Evolutionary conservation across 2,888 invertebrate genomes (phyloP).

Genomic region (Eupithecia subumbrata): DNA sequence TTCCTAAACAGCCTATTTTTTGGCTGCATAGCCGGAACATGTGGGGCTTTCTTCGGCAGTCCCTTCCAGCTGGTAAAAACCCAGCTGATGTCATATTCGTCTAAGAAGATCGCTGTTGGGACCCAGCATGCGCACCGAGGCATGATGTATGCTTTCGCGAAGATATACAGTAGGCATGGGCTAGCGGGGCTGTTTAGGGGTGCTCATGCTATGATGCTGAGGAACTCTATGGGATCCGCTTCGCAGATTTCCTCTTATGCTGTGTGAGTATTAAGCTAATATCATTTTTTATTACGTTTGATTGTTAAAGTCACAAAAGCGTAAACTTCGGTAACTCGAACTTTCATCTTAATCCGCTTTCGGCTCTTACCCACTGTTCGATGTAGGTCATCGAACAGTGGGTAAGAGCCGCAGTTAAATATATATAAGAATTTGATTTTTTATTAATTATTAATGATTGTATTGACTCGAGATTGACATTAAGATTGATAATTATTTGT

Average conservation of each 20-base stretch:
- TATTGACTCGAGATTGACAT: too few species aligned
- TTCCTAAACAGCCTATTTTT: conserved; percentile 87
- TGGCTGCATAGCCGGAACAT: conserved; percentile 90
- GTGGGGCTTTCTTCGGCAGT: conserved; percentile 91
- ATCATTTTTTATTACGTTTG: not conserved
- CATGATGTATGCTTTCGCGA: conserved; percentile 85
- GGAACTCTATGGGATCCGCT: conserved; percentile 92
- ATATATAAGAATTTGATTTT: too few species aligned
- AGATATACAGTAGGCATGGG: conserved; percentile 85
- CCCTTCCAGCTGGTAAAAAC: conserved; percentile 96
- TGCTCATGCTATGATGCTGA: conserved; percentile 88
- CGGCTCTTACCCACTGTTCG: too few species aligned
- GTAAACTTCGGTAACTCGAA: not conserved
- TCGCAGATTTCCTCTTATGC: conserved; percentile 92
- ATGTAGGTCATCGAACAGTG: too few species aligned
- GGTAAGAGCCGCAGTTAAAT: too few species aligned
- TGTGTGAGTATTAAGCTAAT: conserved; percentile 64
- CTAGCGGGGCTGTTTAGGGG: conserved; percentile 87
- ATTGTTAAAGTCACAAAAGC: not conserved
- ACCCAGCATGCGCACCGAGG: conserved; percentile 92
- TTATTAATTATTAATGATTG: too few species aligned
- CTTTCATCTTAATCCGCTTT: too few species aligned
- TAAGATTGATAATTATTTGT: too few species aligned
- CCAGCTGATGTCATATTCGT: conserved; percentile 92
- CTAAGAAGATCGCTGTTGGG: conserved; percentile 92